Conservation (phyloP, 37 sponge, comb jelly and placozoan species). For the Geodia barretti region DNA sequence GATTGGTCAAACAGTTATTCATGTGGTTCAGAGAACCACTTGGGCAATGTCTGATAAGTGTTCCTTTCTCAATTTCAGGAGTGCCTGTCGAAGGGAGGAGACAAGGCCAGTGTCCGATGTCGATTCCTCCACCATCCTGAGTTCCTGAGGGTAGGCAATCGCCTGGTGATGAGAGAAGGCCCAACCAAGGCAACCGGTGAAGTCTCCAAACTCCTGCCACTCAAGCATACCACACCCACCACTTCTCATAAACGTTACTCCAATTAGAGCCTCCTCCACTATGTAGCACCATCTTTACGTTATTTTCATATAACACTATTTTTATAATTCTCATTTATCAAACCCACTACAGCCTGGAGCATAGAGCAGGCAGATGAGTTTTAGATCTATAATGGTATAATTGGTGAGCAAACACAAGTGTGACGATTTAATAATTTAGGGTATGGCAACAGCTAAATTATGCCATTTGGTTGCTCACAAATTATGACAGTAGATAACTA, state of each 20-base stretch:
- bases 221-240: neutral
- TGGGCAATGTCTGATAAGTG: neutral
- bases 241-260: no score
- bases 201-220: slow-evolving; percentile 51
- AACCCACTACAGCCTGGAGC: no score
- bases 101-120: slow-evolving; percentile 56
- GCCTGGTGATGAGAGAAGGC: slow-evolving; percentile 81
- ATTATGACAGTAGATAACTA: no score
- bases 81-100: slow-evolving; percentile 31
- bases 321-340: no score
- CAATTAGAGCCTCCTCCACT: neutral
- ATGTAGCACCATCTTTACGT: neutral
- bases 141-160: slow-evolving; percentile 66
- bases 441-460: no score
- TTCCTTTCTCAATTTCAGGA: slow-evolving; percentile 46
- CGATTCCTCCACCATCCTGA: slow-evolving; percentile 80
- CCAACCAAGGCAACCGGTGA: slow-evolving; percentile 75
- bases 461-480: no score
- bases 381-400: no score
- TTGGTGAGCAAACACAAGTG: no score
- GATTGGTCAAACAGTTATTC: no score
- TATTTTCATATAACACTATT: neutral
- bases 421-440: no score
- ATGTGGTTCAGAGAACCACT: neutral
- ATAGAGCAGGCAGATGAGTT: no score